Conservation (phyloP, 2,888 invertebrate genomes). For the Eilema sororculum region DNA sequence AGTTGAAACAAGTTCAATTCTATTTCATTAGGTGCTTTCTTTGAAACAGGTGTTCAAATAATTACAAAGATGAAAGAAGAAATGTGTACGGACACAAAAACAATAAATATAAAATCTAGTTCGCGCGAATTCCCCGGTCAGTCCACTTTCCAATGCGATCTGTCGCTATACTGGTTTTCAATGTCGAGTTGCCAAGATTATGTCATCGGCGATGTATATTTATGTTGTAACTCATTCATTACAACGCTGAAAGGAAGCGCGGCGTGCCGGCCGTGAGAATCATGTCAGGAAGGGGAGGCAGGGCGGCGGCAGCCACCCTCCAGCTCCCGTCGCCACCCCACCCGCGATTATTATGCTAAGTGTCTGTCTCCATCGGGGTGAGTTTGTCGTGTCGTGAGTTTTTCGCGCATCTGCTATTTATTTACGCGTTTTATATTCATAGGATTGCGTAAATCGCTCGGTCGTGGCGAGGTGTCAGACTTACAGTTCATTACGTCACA, state of each 20-base stretch:
- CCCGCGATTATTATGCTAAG: constrained; percentile 86
- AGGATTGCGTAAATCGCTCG: constrained; percentile 76
- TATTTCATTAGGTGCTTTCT: not conserved
- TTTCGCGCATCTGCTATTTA: constrained; percentile 88
- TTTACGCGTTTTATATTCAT: constrained; percentile 87
- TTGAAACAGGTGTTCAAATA: constrained; percentile 17
- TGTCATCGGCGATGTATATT: constrained; percentile 77
- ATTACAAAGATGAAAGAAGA: constrained; percentile 35
- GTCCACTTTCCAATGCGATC: constrained; percentile 63
- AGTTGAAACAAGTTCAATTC: not conserved
- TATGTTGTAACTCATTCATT: constrained; percentile 82
- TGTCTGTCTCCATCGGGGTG: constrained; percentile 82
- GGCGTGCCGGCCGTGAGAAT: constrained; percentile 83
- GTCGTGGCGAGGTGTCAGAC: constrained; percentile 73
- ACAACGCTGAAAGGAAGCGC: constrained; percentile 81
- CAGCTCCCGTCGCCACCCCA: constrained; percentile 52
- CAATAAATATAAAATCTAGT: constrained; percentile 52
- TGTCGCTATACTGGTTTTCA: constrained; percentile 70
- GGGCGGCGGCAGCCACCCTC: constrained; percentile 53
- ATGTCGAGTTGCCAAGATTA: constrained; percentile 68
- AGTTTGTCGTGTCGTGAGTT: constrained; percentile 82
- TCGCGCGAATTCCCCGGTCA: constrained; percentile 57
- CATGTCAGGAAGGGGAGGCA: constrained; percentile 78
- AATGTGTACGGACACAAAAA: constrained; percentile 28
- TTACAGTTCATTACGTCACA: constrained; percentile 81